Evolutionary conservation across 2,888 invertebrate species (phyloP), one percentile per base, ranked within the genome.

Genomic region (Mimachlamys varia): DNA sequence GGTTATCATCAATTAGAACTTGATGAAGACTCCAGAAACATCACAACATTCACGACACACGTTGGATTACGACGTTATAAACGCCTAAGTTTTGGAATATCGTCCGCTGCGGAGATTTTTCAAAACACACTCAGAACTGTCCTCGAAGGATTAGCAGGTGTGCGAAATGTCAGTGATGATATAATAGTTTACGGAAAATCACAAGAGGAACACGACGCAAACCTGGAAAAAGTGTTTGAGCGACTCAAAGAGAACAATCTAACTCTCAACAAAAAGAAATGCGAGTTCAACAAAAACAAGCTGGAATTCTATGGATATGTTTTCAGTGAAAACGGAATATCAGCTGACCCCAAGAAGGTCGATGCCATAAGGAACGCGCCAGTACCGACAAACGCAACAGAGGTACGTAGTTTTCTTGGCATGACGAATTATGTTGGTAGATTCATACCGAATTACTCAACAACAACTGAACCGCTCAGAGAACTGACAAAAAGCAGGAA

Each of bases 1-100:
- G 94, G 92, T 7, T 94, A 94, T 89, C 93, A 94, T 89, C 95
- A 94, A 90, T 87, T 94, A n/a, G n/a, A n/a, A n/a, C n/a, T n/a
- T n/a, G n/a, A n/a, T n/a, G n/a, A n/a, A 12, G 93, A 93, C 62
- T 93, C 91, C 22, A 88, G 94, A 33, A 90, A 93, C 88, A 94
- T 93, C 7, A 94, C 93, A n/a, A 93, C 93, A 13, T 94, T 94
- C 88, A 91, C 10, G 15, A 50, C 7, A 12, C 10, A n/a, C n/a
- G n/a, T n/a, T n/a, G n/a, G 58, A 22, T n/a, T n/a, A n/a, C n/a
- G n/a, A n/a, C n/a, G n/a, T n/a, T n/a, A n/a, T n/a, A n/a, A n/a
- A n/a, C n/a, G n/a, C n/a, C n/a, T n/a, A n/a, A n/a, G n/a, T n/a
- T n/a, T n/a, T n/a, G n/a, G n/a, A n/a, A n/a, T n/a, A n/a, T n/a